Percentiles rank a stretch among this genome's conserved stretches.
Conservation (phyloP, 2,888 invertebrate genomes). For the Eucriotettix oculatus region DNA sequence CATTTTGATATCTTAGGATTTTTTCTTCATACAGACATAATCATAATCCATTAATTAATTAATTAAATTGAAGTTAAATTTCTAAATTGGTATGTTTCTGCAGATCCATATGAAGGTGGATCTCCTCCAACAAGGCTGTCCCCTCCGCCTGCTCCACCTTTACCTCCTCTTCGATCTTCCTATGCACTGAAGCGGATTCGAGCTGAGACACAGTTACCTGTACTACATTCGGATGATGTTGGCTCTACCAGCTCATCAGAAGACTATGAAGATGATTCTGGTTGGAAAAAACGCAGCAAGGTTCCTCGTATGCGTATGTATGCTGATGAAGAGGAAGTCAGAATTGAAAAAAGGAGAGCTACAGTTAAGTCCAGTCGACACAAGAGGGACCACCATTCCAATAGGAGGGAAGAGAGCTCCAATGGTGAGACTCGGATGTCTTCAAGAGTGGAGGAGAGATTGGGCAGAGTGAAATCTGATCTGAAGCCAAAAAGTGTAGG, state of each 20-base stretch:
- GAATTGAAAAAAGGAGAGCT: conserved; percentile 26
- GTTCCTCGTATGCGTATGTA: conserved; percentile 68
- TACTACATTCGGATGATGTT: not conserved
- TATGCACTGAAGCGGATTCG: not conserved
- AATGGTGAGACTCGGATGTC: not conserved
- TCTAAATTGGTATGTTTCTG: no score
- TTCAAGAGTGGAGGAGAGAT: not conserved
- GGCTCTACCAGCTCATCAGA: not conserved
- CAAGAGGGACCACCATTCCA: not conserved
- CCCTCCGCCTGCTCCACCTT: not conserved
- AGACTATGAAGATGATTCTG: conserved; percentile 26
- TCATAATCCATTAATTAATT: no score
- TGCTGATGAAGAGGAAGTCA: conserved; percentile 71
- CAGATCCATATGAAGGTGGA: not conserved
- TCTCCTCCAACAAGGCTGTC: not conserved
- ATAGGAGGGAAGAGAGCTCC: not conserved
- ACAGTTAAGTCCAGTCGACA: not conserved
- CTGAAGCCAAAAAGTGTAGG: not conserved
- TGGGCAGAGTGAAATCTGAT: not conserved
- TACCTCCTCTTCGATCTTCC: not conserved
- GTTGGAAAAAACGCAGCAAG: conserved; percentile 33
- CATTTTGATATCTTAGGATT: no score
- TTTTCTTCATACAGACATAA: no score
- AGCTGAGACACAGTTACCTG: not conserved
- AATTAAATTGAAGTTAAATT: no score